Percentiles rank a stretch among this genome's conserved stretches.
Conservation (phyloP, 2,888 invertebrate species). For the Eilema caniola region DNA sequence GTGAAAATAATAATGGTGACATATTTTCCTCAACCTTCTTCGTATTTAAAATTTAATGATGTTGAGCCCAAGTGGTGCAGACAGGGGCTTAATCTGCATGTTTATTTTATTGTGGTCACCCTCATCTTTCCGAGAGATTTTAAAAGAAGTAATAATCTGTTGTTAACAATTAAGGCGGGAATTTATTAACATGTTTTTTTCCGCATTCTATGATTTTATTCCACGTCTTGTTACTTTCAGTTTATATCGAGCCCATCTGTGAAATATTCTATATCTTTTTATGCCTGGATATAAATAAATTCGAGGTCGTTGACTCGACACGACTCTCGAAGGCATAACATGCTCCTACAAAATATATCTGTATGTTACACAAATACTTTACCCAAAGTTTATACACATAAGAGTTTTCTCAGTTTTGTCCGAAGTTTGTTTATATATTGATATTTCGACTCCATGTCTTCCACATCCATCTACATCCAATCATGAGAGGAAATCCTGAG, state of each 20-base stretch:
- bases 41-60: no score
- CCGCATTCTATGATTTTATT: neutral
- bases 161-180: neutral
- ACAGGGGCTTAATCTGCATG: neutral
- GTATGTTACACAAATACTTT: neutral
- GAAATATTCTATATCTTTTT: no score
- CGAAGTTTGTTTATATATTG: no score
- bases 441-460: no score
- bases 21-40: neutral
- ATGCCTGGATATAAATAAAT: neutral
- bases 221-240: neutral
- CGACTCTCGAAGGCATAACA: neutral
- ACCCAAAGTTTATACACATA: no score
- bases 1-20: neutral
- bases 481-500: no score
- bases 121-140: neutral
- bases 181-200: neutral
- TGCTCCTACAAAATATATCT: neutral
- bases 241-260: neutral
- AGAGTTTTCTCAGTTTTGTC: no score
- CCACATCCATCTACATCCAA: no score
- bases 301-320: slow-evolving; percentile 1
- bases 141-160: neutral
- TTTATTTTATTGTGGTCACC: neutral
- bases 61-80: neutral